phyloP scores from a whole-genome alignment of 2,888 invertebrate species.

The Bembecia ichneumoniformis region DNA sequence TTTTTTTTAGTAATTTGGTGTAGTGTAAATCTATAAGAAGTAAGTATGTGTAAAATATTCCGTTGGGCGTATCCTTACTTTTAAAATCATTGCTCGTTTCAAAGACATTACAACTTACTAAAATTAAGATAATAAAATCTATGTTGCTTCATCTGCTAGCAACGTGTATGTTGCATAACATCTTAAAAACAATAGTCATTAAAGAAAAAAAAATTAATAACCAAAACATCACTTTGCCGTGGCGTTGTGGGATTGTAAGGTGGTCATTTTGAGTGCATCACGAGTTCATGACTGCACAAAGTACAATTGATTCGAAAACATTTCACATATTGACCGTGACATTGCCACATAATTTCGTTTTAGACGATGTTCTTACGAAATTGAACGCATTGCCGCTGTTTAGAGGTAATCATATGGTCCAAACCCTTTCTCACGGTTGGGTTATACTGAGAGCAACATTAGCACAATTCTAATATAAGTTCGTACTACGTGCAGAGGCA shows the following conservation, averaged over 20 bases:
- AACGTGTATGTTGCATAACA: background rate
- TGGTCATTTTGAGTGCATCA: constrained; percentile 53
- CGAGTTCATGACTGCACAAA: constrained; percentile 50
- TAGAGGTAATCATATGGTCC: no score
- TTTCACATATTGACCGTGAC: constrained; percentile 51
- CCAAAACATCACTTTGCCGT: constrained; percentile 50
- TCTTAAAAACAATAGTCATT: constrained; percentile 45
- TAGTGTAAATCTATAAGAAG: no score
- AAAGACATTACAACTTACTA: no score
- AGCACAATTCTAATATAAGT: no score
- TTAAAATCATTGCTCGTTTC: no score
- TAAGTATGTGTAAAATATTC: no score
- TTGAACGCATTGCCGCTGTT: constrained; percentile 2
- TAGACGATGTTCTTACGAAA: constrained; percentile 35
- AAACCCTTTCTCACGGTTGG: no score
- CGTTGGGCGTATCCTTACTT: no score
- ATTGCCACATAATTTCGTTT: constrained; percentile 47
- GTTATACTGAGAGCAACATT: no score
- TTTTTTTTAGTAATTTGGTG: no score
- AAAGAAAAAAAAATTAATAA: constrained; percentile 29
- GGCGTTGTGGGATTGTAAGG: constrained; percentile 33
- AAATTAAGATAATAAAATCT: background rate
- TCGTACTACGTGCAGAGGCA: no score
- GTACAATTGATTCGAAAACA: constrained; percentile 30
- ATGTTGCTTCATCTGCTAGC: background rate